Percentiles rank a stretch among this genome's conserved stretches.
phyloP scores from a whole-genome alignment of 2,888 invertebrate species.

The Pheosia gnoma region DNA sequence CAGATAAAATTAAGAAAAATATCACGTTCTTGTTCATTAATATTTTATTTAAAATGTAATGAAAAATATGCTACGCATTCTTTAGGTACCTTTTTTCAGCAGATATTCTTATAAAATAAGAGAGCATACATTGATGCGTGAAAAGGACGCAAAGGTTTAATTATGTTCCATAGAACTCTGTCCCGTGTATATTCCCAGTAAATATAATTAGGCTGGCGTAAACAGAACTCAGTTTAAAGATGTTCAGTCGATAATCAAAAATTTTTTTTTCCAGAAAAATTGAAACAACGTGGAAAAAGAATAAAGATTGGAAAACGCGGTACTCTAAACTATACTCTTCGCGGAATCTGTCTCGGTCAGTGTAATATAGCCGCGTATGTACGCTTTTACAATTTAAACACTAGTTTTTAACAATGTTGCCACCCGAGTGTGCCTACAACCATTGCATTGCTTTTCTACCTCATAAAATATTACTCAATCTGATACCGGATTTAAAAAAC shows the following conservation, averaged over 20 bases:
- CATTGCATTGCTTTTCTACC: too few species aligned
- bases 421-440: too few species aligned
- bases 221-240: too few species aligned
- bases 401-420: neutral
- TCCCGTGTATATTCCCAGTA: too few species aligned
- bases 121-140: too few species aligned
- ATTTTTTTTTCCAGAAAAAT: slow-evolving; percentile 51
- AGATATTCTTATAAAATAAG: too few species aligned
- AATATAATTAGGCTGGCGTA: too few species aligned
- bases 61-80: neutral
- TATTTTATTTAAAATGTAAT: neutral
- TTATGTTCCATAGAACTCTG: too few species aligned
- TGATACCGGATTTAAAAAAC: too few species aligned
- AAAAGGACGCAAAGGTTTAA: too few species aligned
- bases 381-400: neutral
- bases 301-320: slow-evolving; percentile 68
- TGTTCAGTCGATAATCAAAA: neutral
- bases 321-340: slow-evolving; percentile 70
- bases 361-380: slow-evolving; percentile 13
- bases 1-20: neutral
- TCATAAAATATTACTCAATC: too few species aligned
- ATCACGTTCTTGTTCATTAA: neutral
- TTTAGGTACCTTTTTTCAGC: too few species aligned
- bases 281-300: slow-evolving; percentile 55
- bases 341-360: slow-evolving; percentile 55